phyloP scores from a whole-genome alignment of 2,113 vertebrate species.

The Smithornis capensis region DNA sequence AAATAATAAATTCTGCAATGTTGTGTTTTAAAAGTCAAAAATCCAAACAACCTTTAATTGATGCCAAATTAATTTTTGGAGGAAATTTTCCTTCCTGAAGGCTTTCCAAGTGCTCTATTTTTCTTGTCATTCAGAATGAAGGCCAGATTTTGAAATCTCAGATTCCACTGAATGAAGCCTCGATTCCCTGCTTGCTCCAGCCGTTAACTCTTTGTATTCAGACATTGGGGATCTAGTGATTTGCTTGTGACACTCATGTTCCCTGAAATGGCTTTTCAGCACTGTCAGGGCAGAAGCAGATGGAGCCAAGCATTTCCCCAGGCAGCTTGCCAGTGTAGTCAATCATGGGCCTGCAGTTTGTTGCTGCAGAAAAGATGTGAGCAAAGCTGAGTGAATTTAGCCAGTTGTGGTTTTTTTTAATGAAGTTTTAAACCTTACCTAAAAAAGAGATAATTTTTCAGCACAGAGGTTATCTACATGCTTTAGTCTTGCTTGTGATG shows the following conservation, averaged over 20 bases:
- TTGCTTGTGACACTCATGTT: not conserved
- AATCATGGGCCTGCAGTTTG: not conserved
- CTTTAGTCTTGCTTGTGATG: not conserved
- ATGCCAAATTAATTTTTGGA: not conserved
- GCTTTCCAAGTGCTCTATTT: not conserved
- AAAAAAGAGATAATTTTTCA: not conserved
- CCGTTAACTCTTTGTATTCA: not conserved
- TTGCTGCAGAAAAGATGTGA: not conserved
- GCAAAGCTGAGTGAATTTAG: not conserved
- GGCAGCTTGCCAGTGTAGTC: not conserved
- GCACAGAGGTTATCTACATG: not conserved
- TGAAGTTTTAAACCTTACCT: not conserved
- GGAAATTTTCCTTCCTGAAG: not conserved
- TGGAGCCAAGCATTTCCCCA: not conserved
- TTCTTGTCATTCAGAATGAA: not conserved
- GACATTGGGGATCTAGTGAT: rapidly evolving
- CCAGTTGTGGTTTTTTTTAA: not conserved
- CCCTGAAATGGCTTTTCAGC: not conserved
- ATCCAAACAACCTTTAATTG: not conserved
- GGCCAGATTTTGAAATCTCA: conserved; percentile 1
- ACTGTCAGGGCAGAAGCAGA: not conserved
- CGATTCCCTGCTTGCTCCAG: not conserved
- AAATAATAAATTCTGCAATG: not conserved
- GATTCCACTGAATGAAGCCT: not conserved
- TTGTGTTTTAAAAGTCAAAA: not conserved